Percentiles rank a stretch among this genome's conserved stretches.
These are phyloP conservation scores for Drosophila prolongata DNA, from an alignment of 2,888 invertebrate species.

Conservation along the genomic window DNA sequence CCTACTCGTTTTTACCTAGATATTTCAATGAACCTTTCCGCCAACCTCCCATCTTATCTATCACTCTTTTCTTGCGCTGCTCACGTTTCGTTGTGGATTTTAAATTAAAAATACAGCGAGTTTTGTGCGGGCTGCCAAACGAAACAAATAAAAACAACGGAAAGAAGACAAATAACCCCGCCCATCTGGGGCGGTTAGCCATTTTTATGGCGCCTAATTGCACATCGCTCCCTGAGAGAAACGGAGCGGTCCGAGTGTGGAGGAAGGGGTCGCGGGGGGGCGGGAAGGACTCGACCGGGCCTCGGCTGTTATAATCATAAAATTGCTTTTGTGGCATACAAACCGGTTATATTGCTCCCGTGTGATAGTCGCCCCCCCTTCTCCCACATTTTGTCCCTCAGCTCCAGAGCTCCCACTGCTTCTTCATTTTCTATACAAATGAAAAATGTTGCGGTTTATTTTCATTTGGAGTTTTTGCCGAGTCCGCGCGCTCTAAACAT, in stretches of 20 bases:
- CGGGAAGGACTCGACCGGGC: conserved; percentile 51
- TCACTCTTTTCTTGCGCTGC: conserved; percentile 16
- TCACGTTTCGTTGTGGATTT: conserved; percentile 67
- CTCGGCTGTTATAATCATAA: conserved; percentile 81
- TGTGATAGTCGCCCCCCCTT: conserved; percentile 62
- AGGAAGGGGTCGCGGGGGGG: background rate
- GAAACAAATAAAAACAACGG: conserved; percentile 45
- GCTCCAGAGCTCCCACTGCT: conserved; percentile 37
- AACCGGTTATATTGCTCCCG: conserved; percentile 80
- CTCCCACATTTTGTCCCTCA: background rate
- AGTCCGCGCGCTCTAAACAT: conserved; percentile 71
- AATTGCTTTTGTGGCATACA: conserved; percentile 82
- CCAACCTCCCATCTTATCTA: conserved; percentile 4
- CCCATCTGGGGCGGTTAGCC: conserved; percentile 55
- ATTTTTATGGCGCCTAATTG: conserved; percentile 82
- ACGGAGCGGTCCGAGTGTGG: background rate
- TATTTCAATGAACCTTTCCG: background rate
- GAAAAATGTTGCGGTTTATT: conserved; percentile 79
- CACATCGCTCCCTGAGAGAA: conserved; percentile 48
- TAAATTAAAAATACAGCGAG: conserved; percentile 73
- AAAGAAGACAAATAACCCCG: conserved; percentile 66
- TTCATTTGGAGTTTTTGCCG: conserved; percentile 75
- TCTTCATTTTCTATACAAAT: conserved; percentile 73
- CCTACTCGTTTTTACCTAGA: background rate
- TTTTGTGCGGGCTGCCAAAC: conserved; percentile 39